Percentiles rank a stretch among this genome's conserved stretches.
phyloP scores from a whole-genome alignment of 2,888 invertebrate species.

The Spodoptera picta region DNA sequence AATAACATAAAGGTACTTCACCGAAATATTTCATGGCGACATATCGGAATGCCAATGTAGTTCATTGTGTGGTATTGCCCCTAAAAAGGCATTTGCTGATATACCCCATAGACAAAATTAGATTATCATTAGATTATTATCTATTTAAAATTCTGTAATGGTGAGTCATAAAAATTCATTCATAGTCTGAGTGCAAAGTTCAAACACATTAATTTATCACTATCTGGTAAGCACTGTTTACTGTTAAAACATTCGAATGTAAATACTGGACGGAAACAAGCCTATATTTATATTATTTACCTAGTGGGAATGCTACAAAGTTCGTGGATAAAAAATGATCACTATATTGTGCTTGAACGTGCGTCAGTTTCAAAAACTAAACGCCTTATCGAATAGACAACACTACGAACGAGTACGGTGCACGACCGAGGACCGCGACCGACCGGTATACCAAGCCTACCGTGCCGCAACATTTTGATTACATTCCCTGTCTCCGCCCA shows the following conservation, averaged over 20 bases:
- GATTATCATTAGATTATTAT: too few relatives aligned
- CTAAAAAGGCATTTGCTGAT: too few relatives aligned
- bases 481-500: constrained; percentile 78
- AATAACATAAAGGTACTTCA: too few relatives aligned
- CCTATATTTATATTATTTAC: constrained; percentile 24
- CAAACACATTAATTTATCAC: constrained; percentile 13
- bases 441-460: constrained; percentile 55
- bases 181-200: constrained; percentile 42
- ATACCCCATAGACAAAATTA: too few relatives aligned
- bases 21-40: too few relatives aligned
- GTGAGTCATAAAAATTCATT: constrained; percentile 23
- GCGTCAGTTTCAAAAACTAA: constrained; percentile 28
- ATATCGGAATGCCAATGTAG: too few relatives aligned
- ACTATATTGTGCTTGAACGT: constrained; percentile 17
- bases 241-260: constrained; percentile 12
- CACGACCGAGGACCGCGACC: constrained; percentile 42
- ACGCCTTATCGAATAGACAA: constrained; percentile 42
- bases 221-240: constrained; percentile 21
- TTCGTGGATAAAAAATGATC: constrained; percentile 9
- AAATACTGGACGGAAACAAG: constrained; percentile 26
- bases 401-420: constrained; percentile 23
- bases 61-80: too few relatives aligned
- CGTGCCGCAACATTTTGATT: constrained; percentile 63
- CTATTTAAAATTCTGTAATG: background rate
- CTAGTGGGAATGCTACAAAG: constrained; percentile 6